Base-by-base conservation (phyloP, 2,888 invertebrate species). In the Eupithecia subumbrata region DNA sequence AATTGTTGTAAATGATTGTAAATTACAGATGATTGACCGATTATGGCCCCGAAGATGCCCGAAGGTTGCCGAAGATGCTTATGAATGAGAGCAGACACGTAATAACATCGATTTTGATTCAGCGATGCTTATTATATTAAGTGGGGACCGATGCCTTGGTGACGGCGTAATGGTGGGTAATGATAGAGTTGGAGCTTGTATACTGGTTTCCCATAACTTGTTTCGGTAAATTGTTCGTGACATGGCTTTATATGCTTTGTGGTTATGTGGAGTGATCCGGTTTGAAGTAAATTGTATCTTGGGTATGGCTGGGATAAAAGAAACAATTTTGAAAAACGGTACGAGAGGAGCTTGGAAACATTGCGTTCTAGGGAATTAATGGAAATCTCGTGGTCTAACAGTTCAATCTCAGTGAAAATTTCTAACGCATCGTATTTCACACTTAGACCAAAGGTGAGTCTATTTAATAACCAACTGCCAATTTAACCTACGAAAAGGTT, bases 21-120 rank as follows among this genome's bases (percentile, higher is more conserved):
- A 94, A 95, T 95, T 94, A 94, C 85, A 92, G 88, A 94, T 94
- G 94, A 94, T 95, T 92, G 94, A 87, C 89, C 94, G 90, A 93
- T 95, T 94, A 93, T 60, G 5, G 60, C 25, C 60, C 60, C 25
- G 60, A 60, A 87, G 72, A 83, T 83, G 85, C 89, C 92, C 89
- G 87, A 86, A 90, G 91, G 87, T 88, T 86, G 82, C 81, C 30
- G 86, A 90, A 90, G 86, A 88, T 86, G 83, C 81, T 48, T 80
- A 82, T 91, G 91, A 92, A 94, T 91, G 92, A 89, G 88, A 91
- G 88, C 90, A 89, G 91, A 91, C 91, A 87, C 90, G 89, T 94
- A 94, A 94, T 94, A 90, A 91, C 93, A 91, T 93, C 92, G 92
- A 91, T 92, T 94, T 91, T 86, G 92, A 92, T 93, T 93, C 93